phyloP scores from a whole-genome alignment of 2,113 vertebrate species.

The Tachuris rubrigastra region DNA sequence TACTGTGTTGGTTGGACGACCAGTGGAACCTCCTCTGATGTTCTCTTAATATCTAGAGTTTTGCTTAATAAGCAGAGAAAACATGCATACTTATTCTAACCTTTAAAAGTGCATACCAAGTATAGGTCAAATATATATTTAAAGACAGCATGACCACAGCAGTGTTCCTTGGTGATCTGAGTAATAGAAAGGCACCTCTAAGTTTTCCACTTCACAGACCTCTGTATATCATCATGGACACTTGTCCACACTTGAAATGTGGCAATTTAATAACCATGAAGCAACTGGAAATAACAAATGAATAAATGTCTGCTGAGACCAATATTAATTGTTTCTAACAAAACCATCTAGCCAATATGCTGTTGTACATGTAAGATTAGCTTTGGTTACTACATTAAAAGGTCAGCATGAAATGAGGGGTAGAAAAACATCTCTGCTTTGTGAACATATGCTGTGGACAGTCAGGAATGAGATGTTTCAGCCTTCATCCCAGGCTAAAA shows the following conservation, averaged over 20 bases:
- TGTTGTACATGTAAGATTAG: neutral
- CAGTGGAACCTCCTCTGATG: neutral
- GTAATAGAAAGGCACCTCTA: neutral
- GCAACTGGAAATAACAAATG: neutral
- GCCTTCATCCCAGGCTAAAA: neutral
- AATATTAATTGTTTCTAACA: conserved; percentile 34
- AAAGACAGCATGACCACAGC: neutral
- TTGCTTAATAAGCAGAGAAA: neutral
- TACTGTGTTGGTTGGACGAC: neutral
- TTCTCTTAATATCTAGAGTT: neutral
- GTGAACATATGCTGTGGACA: too few relatives aligned
- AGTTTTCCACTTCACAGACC: neutral
- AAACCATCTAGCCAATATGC: neutral
- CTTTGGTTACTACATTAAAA: neutral
- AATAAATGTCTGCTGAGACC: neutral
- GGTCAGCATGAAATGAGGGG: neutral
- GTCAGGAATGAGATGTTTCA: neutral
- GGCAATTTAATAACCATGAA: neutral
- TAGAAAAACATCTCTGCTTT: neutral
- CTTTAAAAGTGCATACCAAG: neutral
- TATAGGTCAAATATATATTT: neutral
- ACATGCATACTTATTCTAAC: neutral
- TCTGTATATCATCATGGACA: neutral
- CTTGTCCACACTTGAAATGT: neutral
- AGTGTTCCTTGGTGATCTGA: neutral